Base-by-base conservation (phyloP, 1,140 invertebrate species). In the Drosophila arizonae region DNA sequence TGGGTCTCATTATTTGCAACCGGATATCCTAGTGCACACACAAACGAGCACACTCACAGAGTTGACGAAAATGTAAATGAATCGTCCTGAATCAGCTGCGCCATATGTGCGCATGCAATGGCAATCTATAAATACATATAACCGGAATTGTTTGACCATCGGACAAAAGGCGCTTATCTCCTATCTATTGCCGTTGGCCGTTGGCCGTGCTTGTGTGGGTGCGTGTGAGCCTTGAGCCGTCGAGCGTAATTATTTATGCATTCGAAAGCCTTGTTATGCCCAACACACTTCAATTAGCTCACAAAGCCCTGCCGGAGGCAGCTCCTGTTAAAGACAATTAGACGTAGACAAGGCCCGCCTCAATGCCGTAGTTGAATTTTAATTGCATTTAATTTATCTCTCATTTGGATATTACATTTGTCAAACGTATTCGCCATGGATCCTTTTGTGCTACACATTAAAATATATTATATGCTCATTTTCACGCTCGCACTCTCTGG, bases 201-300 rank as follows among this genome's bases (percentile, higher is more conserved):
- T 52, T 17, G 3, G 45, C 21, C 55, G 30, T 76, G 60, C 45
- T 39, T 57, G 33, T 50, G 24, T 65, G 41, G 28, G 33, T 58
- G 52, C 62, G 54, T 43, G 45, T 76, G 62, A 66, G 51, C 51
- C 67, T 46, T 62, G 56, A 58, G 36, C 65, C 55, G 61, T 62
- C 21, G 54, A 54, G 10, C 65, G 45, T 64, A 50, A 84, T 82
- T 77, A 79, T 76, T 84, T 82, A 79, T 82, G 79, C 79, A 82
- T 54, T 82, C 76, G 52, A 76, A 76, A 54, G 28, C 10, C 56
- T 41, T 13, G 45, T 48, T 39, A 33, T 33, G 52, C 28, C 50
- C 3, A 64, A 33, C 61, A 66, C 43, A 57, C 72, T 67, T 76
- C 76, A 80, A 80, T 80, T 76, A 63, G 52, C 71, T 76, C 77